A percentile compares a stretch with the other conserved stretches of the same genome.
Conservation (phyloP, 2,888 invertebrate species). For the Catocala fraxini region DNA sequence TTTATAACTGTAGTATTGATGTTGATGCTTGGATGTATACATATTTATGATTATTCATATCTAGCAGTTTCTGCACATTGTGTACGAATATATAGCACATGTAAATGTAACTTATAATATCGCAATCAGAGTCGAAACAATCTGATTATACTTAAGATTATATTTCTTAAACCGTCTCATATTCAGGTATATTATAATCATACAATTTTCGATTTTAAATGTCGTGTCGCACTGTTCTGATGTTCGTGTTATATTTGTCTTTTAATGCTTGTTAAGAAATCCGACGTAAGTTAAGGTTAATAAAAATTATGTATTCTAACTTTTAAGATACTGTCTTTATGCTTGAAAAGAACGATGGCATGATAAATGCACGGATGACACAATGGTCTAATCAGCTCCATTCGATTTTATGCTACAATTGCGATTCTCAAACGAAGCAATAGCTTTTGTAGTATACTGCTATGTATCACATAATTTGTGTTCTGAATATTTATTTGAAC, state of each 20-base stretch:
- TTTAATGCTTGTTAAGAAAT: constrained; percentile 51
- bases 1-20: constrained; percentile 36
- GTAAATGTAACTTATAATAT: constrained; percentile 11
- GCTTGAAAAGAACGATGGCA: too few relatives aligned
- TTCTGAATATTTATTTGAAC: too few relatives aligned
- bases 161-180: constrained; percentile 51
- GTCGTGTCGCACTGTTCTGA: constrained; percentile 56
- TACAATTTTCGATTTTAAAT: constrained; percentile 57
- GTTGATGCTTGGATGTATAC: constrained; percentile 41
- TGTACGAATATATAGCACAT: constrained; percentile 41
- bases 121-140: constrained; percentile 74
- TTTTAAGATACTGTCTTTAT: neutral
- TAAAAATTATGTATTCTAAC: constrained; percentile 33
- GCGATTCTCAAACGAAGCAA: too few relatives aligned
- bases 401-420: too few relatives aligned
- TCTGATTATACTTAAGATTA: constrained; percentile 71
- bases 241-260: constrained; percentile 39
- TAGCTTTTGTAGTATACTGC: too few relatives aligned
- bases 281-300: constrained; percentile 74
- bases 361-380: too few relatives aligned
- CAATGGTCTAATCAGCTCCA: too few relatives aligned
- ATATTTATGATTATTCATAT: constrained; percentile 41
- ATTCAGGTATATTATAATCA: constrained; percentile 32
- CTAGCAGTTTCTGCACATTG: constrained; percentile 40
- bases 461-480: too few relatives aligned